Evolutionary conservation across 2,113 vertebrate genomes (phyloP), one percentile per base, ranked within the genome.

Genomic region (Tyrannus savana): DNA sequence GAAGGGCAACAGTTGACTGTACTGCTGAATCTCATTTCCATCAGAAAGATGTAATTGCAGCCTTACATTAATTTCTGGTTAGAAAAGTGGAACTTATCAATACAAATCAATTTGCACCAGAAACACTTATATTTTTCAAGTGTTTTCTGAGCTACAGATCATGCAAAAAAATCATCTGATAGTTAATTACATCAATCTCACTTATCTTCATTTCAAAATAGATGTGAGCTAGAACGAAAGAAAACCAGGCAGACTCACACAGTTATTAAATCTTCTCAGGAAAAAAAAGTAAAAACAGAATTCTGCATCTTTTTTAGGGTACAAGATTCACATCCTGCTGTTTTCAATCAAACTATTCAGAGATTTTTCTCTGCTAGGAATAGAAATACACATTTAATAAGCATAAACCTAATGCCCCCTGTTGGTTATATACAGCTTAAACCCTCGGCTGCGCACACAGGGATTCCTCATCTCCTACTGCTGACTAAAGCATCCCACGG

Each of bases 381-480:
- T 52, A 84, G 79, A 81, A 94, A 81, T 60, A 49, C 59, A 60
- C 76, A 46, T 96, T 84, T 87, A 89, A 92, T 90, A 90, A 84
- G 58, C 84, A 92, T 96, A 88, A 95, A 90, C 63, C 79, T 95
- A 88, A 96, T 96, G 95, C 96, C 96, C 95, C 95, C 96, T 97
- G 62, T 97, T 96, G 96, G 93, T 84, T 75, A 66, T 6, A 66
- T 8, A 8, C 3, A 87, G 87, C 62, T 89, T 35, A 73, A 89
- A 87, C 12, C 73, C 16, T 10, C 12, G 63, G 30, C 46, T 21
- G 9, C 18, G 37, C 78, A 28, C 75, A 12, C 1, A 28, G 28
- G 52, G 35, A 41, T 85, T 81, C 66, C 75, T 24, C 25, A 4
- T 30, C 76, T 76, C 81, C 75, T 28, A 5, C 63, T 35, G 50